These are phyloP conservation scores for Mustela lutreola DNA, from an alignment of 2,113 vertebrate species.

Conservation along the genomic window DNA sequence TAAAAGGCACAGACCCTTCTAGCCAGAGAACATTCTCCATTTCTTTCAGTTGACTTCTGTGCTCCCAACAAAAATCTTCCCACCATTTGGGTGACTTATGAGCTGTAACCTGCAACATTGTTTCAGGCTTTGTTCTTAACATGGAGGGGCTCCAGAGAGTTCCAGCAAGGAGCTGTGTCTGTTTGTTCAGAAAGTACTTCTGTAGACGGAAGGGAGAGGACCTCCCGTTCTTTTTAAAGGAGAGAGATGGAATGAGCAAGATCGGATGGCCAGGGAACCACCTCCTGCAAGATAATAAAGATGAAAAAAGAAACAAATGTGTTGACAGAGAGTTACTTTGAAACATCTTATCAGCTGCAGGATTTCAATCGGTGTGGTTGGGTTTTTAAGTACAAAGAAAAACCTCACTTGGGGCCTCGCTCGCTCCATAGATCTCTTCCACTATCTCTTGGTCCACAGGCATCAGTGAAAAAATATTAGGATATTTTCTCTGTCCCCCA, in stretches of 20 bases:
- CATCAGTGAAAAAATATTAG: fast-evolving
- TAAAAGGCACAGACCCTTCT: background rate
- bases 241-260: conserved; percentile 10
- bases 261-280: background rate
- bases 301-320: background rate
- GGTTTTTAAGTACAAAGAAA: background rate
- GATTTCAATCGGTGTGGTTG: background rate
- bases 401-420: fast-evolving
- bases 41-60: background rate
- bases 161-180: background rate
- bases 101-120: conserved; percentile 26
- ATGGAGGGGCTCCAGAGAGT: conserved; percentile 55
- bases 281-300: background rate
- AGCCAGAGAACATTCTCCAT: background rate
- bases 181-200: background rate
- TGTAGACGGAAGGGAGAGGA: background rate
- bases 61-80: background rate
- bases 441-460: background rate
- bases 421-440: fast-evolving
- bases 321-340: background rate
- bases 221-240: background rate
- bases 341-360: no score
- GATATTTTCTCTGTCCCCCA: background rate
- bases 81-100: background rate
- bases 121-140: conserved; percentile 60